Percentiles rank a stretch among this genome's conserved stretches.
Evolutionary conservation across 1,140 invertebrate species (phyloP).

Genomic region (Drepana arcuata): DNA sequence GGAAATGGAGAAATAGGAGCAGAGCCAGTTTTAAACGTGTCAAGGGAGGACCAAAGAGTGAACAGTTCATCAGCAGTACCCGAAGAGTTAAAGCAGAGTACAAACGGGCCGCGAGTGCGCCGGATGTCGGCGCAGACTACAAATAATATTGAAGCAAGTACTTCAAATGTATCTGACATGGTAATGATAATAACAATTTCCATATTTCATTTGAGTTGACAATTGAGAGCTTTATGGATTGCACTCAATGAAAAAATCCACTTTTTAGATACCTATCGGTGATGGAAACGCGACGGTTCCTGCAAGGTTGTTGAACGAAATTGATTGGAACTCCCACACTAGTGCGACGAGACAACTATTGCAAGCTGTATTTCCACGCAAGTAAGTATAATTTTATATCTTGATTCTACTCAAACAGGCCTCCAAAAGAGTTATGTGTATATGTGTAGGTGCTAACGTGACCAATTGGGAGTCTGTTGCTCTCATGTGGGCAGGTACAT

Average conservation of each 20-base stretch:
- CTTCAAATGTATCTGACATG: slow-evolving; percentile 21
- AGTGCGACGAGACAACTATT: slow-evolving; percentile 30
- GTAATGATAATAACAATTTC: slow-evolving; percentile 10
- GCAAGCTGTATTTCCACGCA: slow-evolving; percentile 38
- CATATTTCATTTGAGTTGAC: neutral
- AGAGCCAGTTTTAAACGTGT: neutral
- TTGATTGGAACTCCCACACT: slow-evolving; percentile 36
- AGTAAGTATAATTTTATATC: no score
- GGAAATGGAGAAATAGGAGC: neutral
- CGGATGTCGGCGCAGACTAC: slow-evolving; percentile 42
- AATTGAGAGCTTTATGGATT: no score
- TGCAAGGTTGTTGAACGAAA: slow-evolving; percentile 21
- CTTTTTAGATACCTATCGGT: slow-evolving; percentile 31
- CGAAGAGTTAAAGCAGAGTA: slow-evolving; percentile 2
- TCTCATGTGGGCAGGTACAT: no score
- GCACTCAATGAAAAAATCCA: no score
- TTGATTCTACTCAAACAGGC: no score
- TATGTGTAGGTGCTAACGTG: no score
- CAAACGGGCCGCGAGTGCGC: slow-evolving; percentile 21
- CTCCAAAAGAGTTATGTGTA: no score
- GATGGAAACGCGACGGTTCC: slow-evolving; percentile 24
- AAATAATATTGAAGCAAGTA: slow-evolving; percentile 17
- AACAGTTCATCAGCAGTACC: neutral
- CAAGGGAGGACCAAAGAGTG: neutral
- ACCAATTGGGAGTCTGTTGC: no score